These are phyloP conservation scores for Leptosomus discolor DNA, from an alignment of 2,113 vertebrate species.

Conservation along the genomic window DNA sequence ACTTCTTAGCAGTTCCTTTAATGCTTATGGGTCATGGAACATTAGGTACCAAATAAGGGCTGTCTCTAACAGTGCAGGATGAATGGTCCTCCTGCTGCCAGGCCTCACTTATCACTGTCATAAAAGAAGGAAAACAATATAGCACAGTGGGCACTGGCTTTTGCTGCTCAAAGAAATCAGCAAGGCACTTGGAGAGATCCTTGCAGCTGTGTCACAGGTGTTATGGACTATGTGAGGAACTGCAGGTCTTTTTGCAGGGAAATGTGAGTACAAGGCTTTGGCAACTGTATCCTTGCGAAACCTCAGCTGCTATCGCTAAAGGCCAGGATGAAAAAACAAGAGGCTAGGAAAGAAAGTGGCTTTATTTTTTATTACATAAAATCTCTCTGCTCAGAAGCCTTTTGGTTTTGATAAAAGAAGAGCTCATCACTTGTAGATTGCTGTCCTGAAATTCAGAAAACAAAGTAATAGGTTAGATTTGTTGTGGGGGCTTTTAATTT, in stretches of 20 bases:
- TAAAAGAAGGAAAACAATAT: conserved; percentile 30
- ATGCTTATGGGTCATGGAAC: conserved; percentile 44
- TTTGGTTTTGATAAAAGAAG: not conserved
- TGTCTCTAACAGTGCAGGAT: conserved; percentile 37
- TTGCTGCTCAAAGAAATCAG: not conserved
- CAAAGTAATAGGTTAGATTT: not conserved
- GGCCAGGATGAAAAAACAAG: not conserved
- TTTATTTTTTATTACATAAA: not conserved
- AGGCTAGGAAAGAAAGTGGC: not conserved
- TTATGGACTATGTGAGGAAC: not conserved
- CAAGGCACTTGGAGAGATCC: not conserved
- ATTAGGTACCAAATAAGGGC: conserved; percentile 49
- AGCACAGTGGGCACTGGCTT: not conserved
- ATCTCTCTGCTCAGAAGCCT: not conserved
- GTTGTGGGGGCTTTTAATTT: not conserved
- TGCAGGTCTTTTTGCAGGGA: not conserved
- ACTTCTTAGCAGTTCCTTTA: conserved; percentile 37
- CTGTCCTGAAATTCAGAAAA: not conserved
- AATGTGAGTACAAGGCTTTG: not conserved
- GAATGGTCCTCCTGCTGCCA: conserved; percentile 26
- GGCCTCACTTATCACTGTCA: conserved; percentile 53
- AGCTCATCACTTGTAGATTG: not conserved
- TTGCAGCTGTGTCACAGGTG: not conserved
- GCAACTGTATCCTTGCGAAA: not conserved
- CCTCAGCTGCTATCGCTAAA: not conserved